These are phyloP conservation scores for Cheumatopsyche charites DNA, from an alignment of 1,140 invertebrate genomes.

Conservation along the genomic window DNA sequence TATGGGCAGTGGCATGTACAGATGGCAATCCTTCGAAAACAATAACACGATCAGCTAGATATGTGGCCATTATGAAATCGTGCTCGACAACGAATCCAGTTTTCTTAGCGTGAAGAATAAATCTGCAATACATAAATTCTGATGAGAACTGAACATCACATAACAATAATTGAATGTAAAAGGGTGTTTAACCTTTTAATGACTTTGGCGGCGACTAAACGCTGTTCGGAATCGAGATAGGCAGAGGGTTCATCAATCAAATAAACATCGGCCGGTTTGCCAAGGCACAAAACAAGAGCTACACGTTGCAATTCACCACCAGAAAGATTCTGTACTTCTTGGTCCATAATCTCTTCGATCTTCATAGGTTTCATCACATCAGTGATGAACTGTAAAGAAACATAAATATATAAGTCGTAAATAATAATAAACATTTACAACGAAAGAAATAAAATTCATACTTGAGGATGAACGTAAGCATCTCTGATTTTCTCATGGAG, in stretches of 20 bases:
- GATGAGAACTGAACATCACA: no score
- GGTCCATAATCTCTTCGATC: conserved; percentile 98
- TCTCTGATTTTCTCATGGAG: conserved; percentile 96
- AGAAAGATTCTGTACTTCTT: conserved; percentile 98
- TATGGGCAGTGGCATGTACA: conserved; percentile 84
- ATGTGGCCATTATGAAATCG: conserved; percentile 99
- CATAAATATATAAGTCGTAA: conserved; percentile 40
- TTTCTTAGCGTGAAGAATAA: conserved; percentile 98
- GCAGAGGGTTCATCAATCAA: conserved; percentile 99
- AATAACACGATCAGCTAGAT: conserved; percentile 97
- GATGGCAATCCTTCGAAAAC: conserved; percentile 97
- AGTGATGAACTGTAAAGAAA: conserved; percentile 81
- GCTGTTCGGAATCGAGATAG: conserved; percentile 99
- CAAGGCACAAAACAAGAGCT: conserved; percentile 93
- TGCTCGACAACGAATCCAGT: conserved; percentile 99
- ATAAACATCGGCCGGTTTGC: conserved; percentile 99
- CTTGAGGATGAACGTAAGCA: conserved; percentile 94
- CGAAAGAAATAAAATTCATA: conserved; percentile 54
- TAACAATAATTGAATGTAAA: neutral
- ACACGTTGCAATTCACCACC: conserved; percentile 99
- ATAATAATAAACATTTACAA: neutral
- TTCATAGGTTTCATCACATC: conserved; percentile 99
- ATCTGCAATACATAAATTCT: conserved; percentile 70
- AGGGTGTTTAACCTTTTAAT: conserved; percentile 95
- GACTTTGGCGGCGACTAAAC: conserved; percentile 99